Conservation (phyloP, 1,140 invertebrate genomes). For the Drosophila kanapiae region DNA sequence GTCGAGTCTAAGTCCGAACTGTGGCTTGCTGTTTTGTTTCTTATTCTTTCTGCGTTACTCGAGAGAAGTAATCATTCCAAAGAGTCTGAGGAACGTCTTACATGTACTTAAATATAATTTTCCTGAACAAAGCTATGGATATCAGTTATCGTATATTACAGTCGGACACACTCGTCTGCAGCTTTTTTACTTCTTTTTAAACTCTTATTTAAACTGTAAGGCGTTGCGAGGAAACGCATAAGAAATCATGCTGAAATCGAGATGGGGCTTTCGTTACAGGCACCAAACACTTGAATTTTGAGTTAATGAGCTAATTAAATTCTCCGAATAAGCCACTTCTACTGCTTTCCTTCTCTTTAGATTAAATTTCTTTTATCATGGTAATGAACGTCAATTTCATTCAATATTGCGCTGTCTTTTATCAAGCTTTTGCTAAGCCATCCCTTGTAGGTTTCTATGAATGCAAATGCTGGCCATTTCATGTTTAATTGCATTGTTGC, state of each 20-base stretch:
- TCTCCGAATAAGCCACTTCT: not conserved
- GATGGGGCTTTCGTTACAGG: not conserved
- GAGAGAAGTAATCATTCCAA: too few species aligned
- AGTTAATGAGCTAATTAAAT: conserved; percentile 10
- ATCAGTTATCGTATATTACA: too few species aligned
- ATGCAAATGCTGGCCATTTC: conserved; percentile 64
- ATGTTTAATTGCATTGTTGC: conserved; percentile 67
- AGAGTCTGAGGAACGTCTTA: not conserved
- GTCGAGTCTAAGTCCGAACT: not conserved
- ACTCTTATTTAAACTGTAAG: not conserved
- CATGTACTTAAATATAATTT: not conserved
- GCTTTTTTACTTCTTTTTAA: not conserved
- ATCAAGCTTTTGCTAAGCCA: conserved; percentile 11
- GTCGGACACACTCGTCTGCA: too few species aligned
- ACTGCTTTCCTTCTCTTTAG: not conserved
- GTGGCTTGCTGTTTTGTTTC: too few species aligned
- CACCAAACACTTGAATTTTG: not conserved
- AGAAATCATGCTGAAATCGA: not conserved
- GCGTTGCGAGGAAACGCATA: not conserved
- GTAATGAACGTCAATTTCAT: conserved; percentile 33
- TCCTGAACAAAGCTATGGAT: not conserved
- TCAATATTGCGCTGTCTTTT: conserved; percentile 42
- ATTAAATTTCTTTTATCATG: conserved; percentile 13
- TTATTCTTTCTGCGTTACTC: too few species aligned
- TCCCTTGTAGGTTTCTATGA: conserved; percentile 20